A percentile compares a stretch with the other conserved stretches of the same genome.
These are phyloP conservation scores for Atrichornis clamosus DNA, from an alignment of 2,113 vertebrate species.

Conservation along the genomic window DNA sequence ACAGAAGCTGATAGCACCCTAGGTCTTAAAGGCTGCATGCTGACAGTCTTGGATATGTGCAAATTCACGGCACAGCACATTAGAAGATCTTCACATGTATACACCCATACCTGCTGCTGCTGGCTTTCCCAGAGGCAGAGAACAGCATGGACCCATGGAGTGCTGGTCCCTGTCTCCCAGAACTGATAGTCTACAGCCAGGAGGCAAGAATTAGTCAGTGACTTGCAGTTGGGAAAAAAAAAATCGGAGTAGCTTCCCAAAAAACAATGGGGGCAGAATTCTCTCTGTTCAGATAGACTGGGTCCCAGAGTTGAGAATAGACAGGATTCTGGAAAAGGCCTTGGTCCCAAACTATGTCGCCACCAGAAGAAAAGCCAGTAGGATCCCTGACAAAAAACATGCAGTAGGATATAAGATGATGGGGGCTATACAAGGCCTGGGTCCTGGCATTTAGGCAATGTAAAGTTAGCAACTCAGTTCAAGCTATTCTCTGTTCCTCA, in stretches of 20 bases:
- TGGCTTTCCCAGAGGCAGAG: neutral
- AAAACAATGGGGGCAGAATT: neutral
- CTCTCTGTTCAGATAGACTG: neutral
- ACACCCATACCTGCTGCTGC: neutral
- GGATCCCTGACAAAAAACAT: neutral
- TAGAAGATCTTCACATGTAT: neutral
- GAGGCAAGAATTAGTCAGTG: neutral
- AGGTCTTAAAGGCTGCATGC: neutral
- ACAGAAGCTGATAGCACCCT: neutral
- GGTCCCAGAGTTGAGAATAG: neutral
- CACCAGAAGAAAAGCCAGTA: neutral
- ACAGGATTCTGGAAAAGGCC: neutral
- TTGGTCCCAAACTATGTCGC: neutral
- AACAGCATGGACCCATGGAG: neutral
- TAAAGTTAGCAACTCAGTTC: neutral
- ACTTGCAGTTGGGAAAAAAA: neutral
- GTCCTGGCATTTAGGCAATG: neutral
- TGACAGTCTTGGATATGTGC: neutral
- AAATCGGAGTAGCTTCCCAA: neutral
- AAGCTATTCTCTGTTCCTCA: neutral
- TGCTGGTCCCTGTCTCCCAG: neutral
- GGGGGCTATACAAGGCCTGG: neutral
- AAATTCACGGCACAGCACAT: neutral
- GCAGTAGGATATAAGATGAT: neutral
- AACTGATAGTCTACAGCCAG: neutral